phyloP scores from a whole-genome alignment of 2,888 invertebrate species.

The Molorchus minor region DNA sequence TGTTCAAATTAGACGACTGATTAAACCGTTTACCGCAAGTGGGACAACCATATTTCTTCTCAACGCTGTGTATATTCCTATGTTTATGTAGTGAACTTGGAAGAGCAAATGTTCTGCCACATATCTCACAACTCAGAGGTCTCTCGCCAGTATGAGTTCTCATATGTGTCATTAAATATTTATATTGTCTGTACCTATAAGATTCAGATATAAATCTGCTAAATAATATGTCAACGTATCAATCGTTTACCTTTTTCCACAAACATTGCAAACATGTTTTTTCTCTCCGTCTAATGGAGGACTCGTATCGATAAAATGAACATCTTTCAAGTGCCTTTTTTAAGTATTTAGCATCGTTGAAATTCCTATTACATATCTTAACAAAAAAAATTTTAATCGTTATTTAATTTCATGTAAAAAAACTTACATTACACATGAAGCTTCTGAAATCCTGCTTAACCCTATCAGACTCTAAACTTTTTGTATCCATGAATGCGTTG shows the following conservation, averaged over 20 bases:
- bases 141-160: conserved; percentile 59
- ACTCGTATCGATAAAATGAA: conserved; percentile 49
- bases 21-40: conserved; percentile 58
- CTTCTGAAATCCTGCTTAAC: conserved; percentile 34
- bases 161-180: conserved; percentile 56
- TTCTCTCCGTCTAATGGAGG: conserved; percentile 48
- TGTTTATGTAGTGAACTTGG: conserved; percentile 60
- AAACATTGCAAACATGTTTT: conserved; percentile 57
- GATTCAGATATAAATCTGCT: conserved; percentile 3
- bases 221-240: too few species aligned
- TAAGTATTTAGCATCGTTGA: conserved; percentile 51
- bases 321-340: conserved; percentile 54
- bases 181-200: conserved; percentile 57
- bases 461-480: conserved; percentile 22
- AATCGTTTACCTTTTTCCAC: conserved; percentile 57
- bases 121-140: conserved; percentile 59
- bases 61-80: conserved; percentile 53
- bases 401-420: neutral
- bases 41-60: conserved; percentile 55
- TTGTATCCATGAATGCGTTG: conserved; percentile 46
- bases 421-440: conserved; percentile 51
- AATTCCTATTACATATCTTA: conserved; percentile 58
- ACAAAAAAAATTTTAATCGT: conserved; percentile 34
- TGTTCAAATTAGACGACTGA: conserved; percentile 57
- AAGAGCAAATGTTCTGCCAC: conserved; percentile 57